phyloP scores from a whole-genome alignment of 1,140 invertebrate genomes.

The Halyomorpha halys region DNA sequence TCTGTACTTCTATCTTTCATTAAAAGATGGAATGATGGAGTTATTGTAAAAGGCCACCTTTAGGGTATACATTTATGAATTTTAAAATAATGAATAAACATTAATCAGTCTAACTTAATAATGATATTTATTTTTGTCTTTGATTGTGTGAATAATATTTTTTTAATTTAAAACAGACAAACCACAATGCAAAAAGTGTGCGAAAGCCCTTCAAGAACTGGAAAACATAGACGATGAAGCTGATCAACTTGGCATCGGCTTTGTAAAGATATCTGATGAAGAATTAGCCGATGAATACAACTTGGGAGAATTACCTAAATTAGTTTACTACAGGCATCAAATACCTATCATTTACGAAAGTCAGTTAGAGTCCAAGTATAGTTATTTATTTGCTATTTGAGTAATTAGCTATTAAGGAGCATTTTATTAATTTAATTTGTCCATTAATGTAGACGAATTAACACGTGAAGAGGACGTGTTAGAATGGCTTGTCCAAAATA shows the following conservation, averaged over 20 bases:
- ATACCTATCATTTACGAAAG: slow-evolving; percentile 91
- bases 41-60: too few relatives aligned
- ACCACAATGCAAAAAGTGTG: slow-evolving; percentile 82
- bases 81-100: too few relatives aligned
- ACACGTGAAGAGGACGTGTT: slow-evolving; percentile 84
- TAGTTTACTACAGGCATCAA: slow-evolving; percentile 88
- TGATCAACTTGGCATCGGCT: slow-evolving; percentile 87
- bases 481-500: slow-evolving; percentile 85
- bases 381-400: too few relatives aligned
- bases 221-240: slow-evolving; percentile 94
- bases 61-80: too few relatives aligned
- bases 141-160: too few relatives aligned
- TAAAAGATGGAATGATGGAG: too few relatives aligned
- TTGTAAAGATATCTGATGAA: slow-evolving; percentile 90
- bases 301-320: slow-evolving; percentile 71
- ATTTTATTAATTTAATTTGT: neutral
- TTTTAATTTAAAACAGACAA: slow-evolving; percentile 56
- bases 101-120: too few relatives aligned
- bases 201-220: slow-evolving; percentile 76
- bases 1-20: too few relatives aligned
- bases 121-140: too few relatives aligned
- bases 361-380: slow-evolving; percentile 39
- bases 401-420: too few relatives aligned
- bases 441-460: slow-evolving; percentile 59
- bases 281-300: slow-evolving; percentile 85